Evolutionary conservation across 2,113 vertebrate species (phyloP), one percentile per base, ranked within the genome.

Genomic region (Parus major): DNA sequence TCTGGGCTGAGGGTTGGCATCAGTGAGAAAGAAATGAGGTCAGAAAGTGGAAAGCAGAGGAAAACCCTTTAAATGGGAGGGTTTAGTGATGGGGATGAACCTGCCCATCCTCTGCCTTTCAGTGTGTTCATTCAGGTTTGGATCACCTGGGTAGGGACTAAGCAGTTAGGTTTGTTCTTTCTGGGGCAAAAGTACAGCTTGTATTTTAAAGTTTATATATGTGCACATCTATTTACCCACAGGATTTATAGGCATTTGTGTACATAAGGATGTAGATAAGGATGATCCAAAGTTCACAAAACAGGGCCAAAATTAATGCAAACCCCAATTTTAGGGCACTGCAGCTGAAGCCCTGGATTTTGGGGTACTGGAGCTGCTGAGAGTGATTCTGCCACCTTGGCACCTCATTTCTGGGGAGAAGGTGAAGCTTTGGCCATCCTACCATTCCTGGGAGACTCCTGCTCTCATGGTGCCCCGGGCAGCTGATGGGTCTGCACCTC

Each of bases 381-480:
- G 13, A 36, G 39, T 50, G 46, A 44, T 46, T 22, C 15, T 69
- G 46, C 20, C 9, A 8, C n/a, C 27, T 61, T 44, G n/a, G 25
- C 33, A 33, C 23, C 56, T 39, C 14, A 3, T 35, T 63, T 66
- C 9, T 31, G 23, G 12, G 27, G 35, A 44, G 18, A 47, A 84
- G 21, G 52, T 27, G 55, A 71, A 91, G 29, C 19, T 86, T 33
- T 71, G 39, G 10, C 61, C 31, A 6, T 14, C 16, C 68, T 14
- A 1, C 16, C 0, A 0, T 28, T 17, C 23, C 36, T 7, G 9
- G 55, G 47, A 50, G 1, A 1, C 52, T 64, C 35, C 66, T 36
- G 23, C 70, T 87, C 65, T 86, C 6, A 2, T 5, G 22, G 10
- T 82, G 86, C 71, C 44, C 35, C 0, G 5, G 60, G 68, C 11